phyloP scores from a whole-genome alignment of 1,140 invertebrate genomes.

The Ceratina japonica region DNA sequence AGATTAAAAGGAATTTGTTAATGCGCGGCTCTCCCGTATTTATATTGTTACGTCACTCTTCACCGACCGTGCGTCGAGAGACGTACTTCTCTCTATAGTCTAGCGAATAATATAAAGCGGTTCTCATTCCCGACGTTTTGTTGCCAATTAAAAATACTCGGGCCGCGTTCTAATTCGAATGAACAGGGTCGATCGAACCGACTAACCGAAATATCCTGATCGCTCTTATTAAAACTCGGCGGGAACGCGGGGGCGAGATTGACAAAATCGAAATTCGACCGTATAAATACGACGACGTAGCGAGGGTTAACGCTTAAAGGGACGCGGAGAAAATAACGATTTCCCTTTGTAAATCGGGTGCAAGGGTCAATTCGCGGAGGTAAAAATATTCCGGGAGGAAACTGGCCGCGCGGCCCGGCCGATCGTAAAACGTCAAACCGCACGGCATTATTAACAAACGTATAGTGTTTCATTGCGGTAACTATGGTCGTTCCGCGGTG shows the following conservation, averaged over 20 bases:
- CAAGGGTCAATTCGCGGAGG: constrained; percentile 54
- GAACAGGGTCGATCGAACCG: too few species aligned
- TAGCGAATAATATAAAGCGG: constrained; percentile 65
- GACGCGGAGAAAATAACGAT: too few species aligned
- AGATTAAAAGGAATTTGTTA: constrained; percentile 75
- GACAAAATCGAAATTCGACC: too few species aligned
- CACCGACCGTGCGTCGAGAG: constrained; percentile 52
- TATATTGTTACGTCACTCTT: constrained; percentile 74
- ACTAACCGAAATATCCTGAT: too few species aligned
- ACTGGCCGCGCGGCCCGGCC: constrained; percentile 70
- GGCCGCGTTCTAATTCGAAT: too few species aligned
- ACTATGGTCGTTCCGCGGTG: constrained; percentile 53
- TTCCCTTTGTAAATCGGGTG: background rate
- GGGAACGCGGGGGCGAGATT: too few species aligned
- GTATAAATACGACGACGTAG: too few species aligned
- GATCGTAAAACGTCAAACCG: constrained; percentile 72
- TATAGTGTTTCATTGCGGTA: constrained; percentile 68
- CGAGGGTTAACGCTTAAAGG: too few species aligned
- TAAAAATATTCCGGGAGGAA: constrained; percentile 75
- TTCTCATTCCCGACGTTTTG: constrained; percentile 57
- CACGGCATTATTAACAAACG: constrained; percentile 76
- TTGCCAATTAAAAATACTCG: too few species aligned
- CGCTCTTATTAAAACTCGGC: too few species aligned
- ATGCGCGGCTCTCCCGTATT: constrained; percentile 63
- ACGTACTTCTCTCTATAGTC: constrained; percentile 47